phyloP scores from a whole-genome alignment of 2,888 invertebrate species.

The Listrodromus nycthemerus region DNA sequence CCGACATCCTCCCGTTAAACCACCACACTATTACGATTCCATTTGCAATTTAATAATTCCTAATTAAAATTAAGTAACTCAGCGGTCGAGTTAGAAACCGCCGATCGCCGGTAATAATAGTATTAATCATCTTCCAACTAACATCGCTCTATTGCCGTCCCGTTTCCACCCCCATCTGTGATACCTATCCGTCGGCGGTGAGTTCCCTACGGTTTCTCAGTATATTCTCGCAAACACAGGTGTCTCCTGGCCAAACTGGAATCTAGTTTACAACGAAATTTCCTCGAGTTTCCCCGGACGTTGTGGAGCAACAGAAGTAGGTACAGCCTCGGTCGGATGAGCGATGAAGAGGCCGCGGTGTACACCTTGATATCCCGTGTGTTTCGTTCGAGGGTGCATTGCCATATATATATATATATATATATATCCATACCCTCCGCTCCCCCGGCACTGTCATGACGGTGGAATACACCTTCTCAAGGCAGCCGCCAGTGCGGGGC shows the following conservation, averaged over 20 bases:
- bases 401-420: background rate
- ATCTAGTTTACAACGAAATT: slow-evolving; percentile 62
- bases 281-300: slow-evolving; percentile 41
- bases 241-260: slow-evolving; percentile 55
- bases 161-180: background rate
- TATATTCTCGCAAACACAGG: slow-evolving; percentile 49
- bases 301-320: slow-evolving; percentile 35
- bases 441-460: slow-evolving; percentile 8
- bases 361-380: slow-evolving; percentile 30
- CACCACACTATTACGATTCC: too few species aligned
- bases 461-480: slow-evolving; percentile 46
- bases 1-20: too few species aligned
- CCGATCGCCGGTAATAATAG: background rate
- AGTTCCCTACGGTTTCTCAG: background rate
- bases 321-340: slow-evolving; percentile 50
- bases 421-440: slow-evolving; percentile 24
- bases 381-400: slow-evolving; percentile 23
- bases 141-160: background rate
- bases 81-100: too few species aligned
- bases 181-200: background rate
- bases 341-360: slow-evolving; percentile 49
- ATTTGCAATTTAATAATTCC: background rate
- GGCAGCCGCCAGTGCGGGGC: slow-evolving; percentile 57
- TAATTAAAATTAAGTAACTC: background rate
- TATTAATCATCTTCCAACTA: background rate